A percentile compares a stretch with the other conserved stretches of the same genome.
These are phyloP conservation scores for Idaea biselata DNA, from an alignment of 2,888 invertebrate species.

Conservation along the genomic window DNA sequence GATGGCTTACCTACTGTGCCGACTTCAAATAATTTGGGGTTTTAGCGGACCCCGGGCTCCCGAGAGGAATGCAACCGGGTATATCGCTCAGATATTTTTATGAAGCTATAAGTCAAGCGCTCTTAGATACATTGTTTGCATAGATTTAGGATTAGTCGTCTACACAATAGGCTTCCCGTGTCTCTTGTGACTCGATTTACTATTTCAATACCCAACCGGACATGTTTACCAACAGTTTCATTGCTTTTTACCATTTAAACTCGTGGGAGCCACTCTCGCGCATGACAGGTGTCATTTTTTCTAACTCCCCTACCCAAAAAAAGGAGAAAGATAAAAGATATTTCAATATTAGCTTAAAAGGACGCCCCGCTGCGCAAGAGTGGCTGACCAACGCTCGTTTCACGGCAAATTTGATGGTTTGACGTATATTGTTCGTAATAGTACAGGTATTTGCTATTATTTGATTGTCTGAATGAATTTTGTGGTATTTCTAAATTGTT, in stretches of 20 bases:
- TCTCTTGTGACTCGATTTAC: slow-evolving; percentile 16
- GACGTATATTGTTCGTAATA: slow-evolving; percentile 41
- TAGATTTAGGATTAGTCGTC: background rate
- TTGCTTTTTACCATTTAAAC: slow-evolving; percentile 35
- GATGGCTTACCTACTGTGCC: no score
- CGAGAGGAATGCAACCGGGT: no score
- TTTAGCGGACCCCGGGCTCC: no score
- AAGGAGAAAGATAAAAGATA: slow-evolving; percentile 56
- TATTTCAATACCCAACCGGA: slow-evolving; percentile 15
- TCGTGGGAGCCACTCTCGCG: slow-evolving; percentile 51
- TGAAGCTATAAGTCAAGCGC: background rate
- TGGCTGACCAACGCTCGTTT: slow-evolving; percentile 36
- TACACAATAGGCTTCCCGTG: slow-evolving; percentile 10
- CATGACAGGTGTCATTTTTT: slow-evolving; percentile 69
- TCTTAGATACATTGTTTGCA: background rate
- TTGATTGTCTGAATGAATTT: slow-evolving; percentile 31
- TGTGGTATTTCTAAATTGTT: slow-evolving; percentile 23
- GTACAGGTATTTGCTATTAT: slow-evolving; percentile 38
- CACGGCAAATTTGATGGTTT: slow-evolving; percentile 39
- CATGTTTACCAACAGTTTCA: slow-evolving; percentile 46
- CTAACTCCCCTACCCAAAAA: slow-evolving; percentile 42
- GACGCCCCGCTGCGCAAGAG: slow-evolving; percentile 54
- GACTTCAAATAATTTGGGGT: no score
- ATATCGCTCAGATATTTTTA: background rate
- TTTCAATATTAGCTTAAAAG: slow-evolving; percentile 61